Evolutionary conservation across 2,113 vertebrate genomes (phyloP).

Genomic region (Calypte anna): DNA sequence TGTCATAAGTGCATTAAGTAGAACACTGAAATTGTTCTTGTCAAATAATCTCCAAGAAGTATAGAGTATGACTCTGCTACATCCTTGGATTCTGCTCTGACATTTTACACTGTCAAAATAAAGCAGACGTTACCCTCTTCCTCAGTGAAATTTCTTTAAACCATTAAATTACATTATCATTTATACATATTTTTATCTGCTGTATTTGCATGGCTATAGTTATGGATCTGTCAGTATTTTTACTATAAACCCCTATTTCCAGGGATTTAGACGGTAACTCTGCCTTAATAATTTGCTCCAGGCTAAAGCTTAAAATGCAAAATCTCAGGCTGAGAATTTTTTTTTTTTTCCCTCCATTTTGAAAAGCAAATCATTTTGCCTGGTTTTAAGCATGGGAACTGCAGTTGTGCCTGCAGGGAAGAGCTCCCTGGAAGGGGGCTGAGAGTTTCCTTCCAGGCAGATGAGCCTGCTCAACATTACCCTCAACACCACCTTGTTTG

Average conservation of each 20-base stretch:
- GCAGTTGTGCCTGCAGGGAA: conserved; percentile 16
- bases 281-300: conserved; percentile 71
- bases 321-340: conserved; percentile 59
- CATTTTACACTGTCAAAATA: conserved; percentile 71
- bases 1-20: conserved; percentile 72
- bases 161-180: conserved; percentile 73
- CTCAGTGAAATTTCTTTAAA: conserved; percentile 66
- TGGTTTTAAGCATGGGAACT: background rate
- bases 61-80: conserved; percentile 59
- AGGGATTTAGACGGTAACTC: conserved; percentile 65
- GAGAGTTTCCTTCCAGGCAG: background rate
- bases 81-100: conserved; percentile 55
- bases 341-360: conserved; percentile 23
- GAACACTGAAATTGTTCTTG: conserved; percentile 75
- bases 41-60: conserved; percentile 69
- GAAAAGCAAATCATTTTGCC: conserved; percentile 59
- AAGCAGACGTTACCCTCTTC: conserved; percentile 55
- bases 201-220: conserved; percentile 71
- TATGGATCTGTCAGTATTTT: conserved; percentile 67
- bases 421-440: background rate
- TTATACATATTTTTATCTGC: conserved; percentile 68
- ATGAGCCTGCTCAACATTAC: background rate
- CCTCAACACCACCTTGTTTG: background rate
- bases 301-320: conserved; percentile 73
- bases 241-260: conserved; percentile 61